Evolutionary conservation across 2,888 invertebrate species (phyloP), one percentile per base, ranked within the genome.

Genomic region (Eumacrocentrus americanus): DNA sequence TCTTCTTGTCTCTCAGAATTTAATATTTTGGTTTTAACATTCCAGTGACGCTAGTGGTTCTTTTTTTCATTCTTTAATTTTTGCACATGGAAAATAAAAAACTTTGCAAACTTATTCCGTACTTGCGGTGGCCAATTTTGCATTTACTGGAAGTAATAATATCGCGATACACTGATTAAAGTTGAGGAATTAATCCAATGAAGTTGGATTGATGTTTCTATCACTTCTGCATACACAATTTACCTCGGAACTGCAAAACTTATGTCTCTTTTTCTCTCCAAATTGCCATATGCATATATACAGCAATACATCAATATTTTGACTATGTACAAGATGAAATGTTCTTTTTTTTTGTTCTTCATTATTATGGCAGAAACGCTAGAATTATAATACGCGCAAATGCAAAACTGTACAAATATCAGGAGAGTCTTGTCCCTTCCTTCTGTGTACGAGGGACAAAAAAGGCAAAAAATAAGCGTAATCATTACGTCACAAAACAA

Each of bases 401-500:
- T 35, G 35, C 3, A 46, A 25, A 12, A 47, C 9, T 23, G 29
- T 23, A 25, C 25, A 25, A 25, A 47, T 47, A 23, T 14, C 7
- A 47, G 25, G 7, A 25, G 14, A n/a, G 22, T 25, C 12, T 25
- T 9, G n/a, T 23, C 6, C 6, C 20, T 14, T 9, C 14, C 14
- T 25, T 47, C 4, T 4, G 20, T 44, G n/a, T 6, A 22, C 6
- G 12, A 47, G 48, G 22, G 16, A 23, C 11, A 16, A 58, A 51
- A 18, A 60, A 55, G 57, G 61, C 38, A 60, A 64, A 69, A 64
- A 69, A 68, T 74, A 75, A 75, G 75, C 75, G 75, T 75, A 75
- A 72, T 75, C 64, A 46, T 58, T 51, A 35, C 29, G 23, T 51
- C 12, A 25, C 2, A 25, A 18, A 50, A 40, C 47, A 2, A 18